phyloP scores from a whole-genome alignment of 2,888 invertebrate species.

The Dolichomitus sp. region DNA sequence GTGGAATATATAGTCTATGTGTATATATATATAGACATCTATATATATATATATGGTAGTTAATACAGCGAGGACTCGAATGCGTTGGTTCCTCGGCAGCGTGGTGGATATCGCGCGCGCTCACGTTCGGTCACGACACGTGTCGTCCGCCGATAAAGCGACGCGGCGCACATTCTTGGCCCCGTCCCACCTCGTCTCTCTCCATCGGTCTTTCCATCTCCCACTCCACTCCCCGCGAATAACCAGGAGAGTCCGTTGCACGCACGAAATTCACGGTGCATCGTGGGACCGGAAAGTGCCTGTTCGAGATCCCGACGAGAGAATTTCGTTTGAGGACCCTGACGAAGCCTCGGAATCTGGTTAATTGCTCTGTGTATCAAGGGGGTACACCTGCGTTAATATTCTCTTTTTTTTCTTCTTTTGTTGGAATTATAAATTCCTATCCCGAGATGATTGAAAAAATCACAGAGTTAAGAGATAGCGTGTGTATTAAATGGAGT shows the following conservation, averaged over 20 bases:
- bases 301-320: conserved; percentile 55
- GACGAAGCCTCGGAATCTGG: conserved; percentile 60
- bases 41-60: neutral
- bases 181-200: conserved; percentile 26
- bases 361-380: conserved; percentile 57
- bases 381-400: conserved; percentile 27
- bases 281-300: conserved; percentile 51
- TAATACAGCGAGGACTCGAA: conserved; percentile 13
- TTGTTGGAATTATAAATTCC: too few species aligned
- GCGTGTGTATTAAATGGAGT: too few species aligned
- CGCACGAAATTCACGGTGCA: conserved; percentile 51
- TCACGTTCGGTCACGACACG: conserved; percentile 71
- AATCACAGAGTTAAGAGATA: too few species aligned
- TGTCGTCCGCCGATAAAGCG: conserved; percentile 74
- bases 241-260: conserved; percentile 39
- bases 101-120: conserved; percentile 52
- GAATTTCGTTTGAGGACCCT: conserved; percentile 64
- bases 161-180: conserved; percentile 62
- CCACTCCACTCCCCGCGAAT: conserved; percentile 1
- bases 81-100: conserved; percentile 20
- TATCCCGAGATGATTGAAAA: too few species aligned
- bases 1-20: too few species aligned
- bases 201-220: conserved; percentile 24
- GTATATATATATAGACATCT: too few species aligned
- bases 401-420: neutral